Evolutionary conservation across 2,797 vertebrate species (phyloP), one percentile per base, ranked within the genome.

Genomic region (Acanthurus leucopareius): DNA sequence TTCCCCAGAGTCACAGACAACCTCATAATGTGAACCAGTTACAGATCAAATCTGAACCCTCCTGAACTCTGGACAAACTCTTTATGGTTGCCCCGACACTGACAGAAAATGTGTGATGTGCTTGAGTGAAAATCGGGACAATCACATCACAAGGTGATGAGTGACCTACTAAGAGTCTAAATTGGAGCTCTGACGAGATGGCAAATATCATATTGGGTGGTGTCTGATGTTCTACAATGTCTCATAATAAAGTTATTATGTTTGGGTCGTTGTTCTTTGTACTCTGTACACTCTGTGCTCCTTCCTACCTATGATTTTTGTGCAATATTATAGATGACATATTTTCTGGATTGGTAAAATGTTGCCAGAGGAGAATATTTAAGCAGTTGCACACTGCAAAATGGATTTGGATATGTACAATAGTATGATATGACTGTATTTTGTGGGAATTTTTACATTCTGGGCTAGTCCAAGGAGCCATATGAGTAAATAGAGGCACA

Each of bases 1-100:
- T 79, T 79, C 69, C 64, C 72, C 38, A 2, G 70, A 64, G 60
- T n/a, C 25, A 28, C 20, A 69, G 47, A 77, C 52, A 80, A 77
- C 53, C 71, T 57, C 5, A 4, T 60, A 75, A 72, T 66, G 45
- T 65, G 63, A 69, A 58, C 54, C 13, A 51, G 42, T 59, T 54
- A 54, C 20, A 59, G 56, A 62, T 83, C 1, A 52, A 66, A 68
- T 62, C 65, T 28, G 25, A 77, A 45, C 62, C 32, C 9, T 44
- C 20, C 5, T 45, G 52, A 63, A 59, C 47, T 28, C 14, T 32
- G 57, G 47, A 10, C 6, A 69, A 61, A 73, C 35, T 61, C 59
- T 52, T 57, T 57, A 32, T 2, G 1, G 20, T 45, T 47, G 63
- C 63, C 57, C 25, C 19, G n/a, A 54, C 17, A 14, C 51, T 20